phyloP scores from a whole-genome alignment of 2,113 vertebrate genomes.

The Pardalotus punctatus region DNA sequence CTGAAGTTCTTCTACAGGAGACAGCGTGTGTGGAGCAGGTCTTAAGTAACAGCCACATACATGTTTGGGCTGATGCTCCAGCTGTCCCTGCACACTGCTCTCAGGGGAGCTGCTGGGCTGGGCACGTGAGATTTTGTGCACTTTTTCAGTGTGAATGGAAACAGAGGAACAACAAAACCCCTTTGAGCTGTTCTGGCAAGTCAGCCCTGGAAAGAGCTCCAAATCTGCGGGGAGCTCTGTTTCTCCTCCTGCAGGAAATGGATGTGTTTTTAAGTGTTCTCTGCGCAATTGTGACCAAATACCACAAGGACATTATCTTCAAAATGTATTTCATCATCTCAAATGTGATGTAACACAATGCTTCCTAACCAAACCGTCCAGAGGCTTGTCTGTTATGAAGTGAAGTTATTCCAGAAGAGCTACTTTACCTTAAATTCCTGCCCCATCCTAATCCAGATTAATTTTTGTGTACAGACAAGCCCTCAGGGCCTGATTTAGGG shows the following conservation, averaged over 20 bases:
- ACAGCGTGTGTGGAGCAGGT: background rate
- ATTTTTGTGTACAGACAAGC: slow-evolving; percentile 19
- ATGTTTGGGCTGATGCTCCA: background rate
- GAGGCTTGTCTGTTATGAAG: background rate
- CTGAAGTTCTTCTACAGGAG: background rate
- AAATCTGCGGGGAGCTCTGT: background rate
- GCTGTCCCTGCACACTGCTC: background rate
- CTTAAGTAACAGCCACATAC: background rate
- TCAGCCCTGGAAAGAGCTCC: background rate
- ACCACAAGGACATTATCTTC: slow-evolving; percentile 10
- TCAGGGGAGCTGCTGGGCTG: background rate
- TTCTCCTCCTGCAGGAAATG: slow-evolving; percentile 16
- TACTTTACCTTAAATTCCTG: background rate
- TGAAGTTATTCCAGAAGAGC: slow-evolving; percentile 19
- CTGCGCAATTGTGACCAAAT: background rate
- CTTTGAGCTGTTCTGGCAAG: background rate
- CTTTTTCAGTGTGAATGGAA: background rate
- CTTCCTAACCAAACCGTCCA: background rate
- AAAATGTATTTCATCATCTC: slow-evolving; percentile 27
- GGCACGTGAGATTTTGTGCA: fast-evolving
- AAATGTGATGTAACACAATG: background rate
- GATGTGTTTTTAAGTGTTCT: background rate
- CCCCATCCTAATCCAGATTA: slow-evolving; percentile 47
- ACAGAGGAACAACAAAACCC: background rate
- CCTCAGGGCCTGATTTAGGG: slow-evolving; percentile 3